phyloP scores from a whole-genome alignment of 1,140 invertebrate species.

The Brachionus koreanus region DNA sequence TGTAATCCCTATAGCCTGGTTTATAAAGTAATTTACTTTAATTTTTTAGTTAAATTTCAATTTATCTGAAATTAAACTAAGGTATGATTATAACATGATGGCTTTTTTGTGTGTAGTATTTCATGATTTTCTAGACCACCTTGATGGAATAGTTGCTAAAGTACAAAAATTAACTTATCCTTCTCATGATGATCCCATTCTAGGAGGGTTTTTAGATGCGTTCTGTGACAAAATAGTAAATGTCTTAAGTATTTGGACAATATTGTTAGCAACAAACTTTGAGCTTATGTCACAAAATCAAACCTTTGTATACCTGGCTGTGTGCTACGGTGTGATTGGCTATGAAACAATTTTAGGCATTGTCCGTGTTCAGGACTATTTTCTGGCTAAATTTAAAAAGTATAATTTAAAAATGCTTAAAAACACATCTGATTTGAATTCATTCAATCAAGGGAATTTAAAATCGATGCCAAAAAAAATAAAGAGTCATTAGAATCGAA shows the following conservation, averaged over 20 bases:
- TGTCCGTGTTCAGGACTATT: slow-evolving; percentile 55
- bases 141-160: slow-evolving; percentile 53
- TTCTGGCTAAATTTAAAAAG: slow-evolving; percentile 48
- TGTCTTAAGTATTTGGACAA: slow-evolving; percentile 51
- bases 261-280: slow-evolving; percentile 51
- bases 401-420: not conserved
- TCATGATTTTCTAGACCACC: slow-evolving; percentile 52
- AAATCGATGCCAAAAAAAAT: not conserved
- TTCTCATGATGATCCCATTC: slow-evolving; percentile 50
- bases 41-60: not conserved
- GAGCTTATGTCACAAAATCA: slow-evolving; percentile 47
- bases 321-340: slow-evolving; percentile 49
- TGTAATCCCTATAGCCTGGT: slow-evolving; percentile 49
- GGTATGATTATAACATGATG: slow-evolving; percentile 47
- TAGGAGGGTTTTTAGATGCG: slow-evolving; percentile 53
- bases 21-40: slow-evolving; percentile 48
- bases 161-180: slow-evolving; percentile 48
- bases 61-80: slow-evolving; percentile 33
- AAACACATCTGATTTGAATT: not conserved
- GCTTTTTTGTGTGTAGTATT: slow-evolving; percentile 49
- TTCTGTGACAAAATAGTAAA: slow-evolving; percentile 56
- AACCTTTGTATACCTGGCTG: slow-evolving; percentile 46
- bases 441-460: not conserved
- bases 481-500: not conserved
- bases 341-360: slow-evolving; percentile 53